Base-by-base conservation (phyloP, 2,888 invertebrate genomes). In the Capitulum mitella region DNA sequence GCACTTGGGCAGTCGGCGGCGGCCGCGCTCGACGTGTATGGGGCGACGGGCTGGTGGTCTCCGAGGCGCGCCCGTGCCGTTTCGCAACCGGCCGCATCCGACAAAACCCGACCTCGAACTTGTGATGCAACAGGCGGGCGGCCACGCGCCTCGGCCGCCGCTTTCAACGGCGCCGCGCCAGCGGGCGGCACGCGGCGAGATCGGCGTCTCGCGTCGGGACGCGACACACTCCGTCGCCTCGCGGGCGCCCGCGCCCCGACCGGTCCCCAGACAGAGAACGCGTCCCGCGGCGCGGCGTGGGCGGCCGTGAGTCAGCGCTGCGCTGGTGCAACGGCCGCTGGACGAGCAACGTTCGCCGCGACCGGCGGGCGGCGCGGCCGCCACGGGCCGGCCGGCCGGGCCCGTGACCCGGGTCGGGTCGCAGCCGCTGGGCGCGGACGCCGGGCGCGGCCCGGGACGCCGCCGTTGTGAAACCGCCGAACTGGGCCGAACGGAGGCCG, bases 111-210 rank as follows among this genome's bases (percentile, higher is more conserved):
- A 46, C 77, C 77, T 32, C 46, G 77, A 32, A 51, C 64, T 64
- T 64, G 64, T 64, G 64, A 64, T 64, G 64, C 64, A 64, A 64
- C 64, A 64, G 19, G 64, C 34, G 64, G 64, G 64, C 64, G 34
- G 64, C 64, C 64, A 34, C 64, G 64, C 64, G 64, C 34, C 32
- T 0, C 12, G 8, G 29, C 10, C 19, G 61, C n/a, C 2, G 61
- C 61, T 32, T 26, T 48, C 64, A 22, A 43, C 54, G 58, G 51
- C 43, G 22, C 26, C 70, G 22, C 43, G 19, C 54, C n/a, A 8
- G 6, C 54, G 26, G 26, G 54, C 8, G 58, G 29, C 51, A 19
- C 51, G 16, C 3, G 29, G 58, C 22, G 51, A 3, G 19, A 58
- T 5, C 58, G 8, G 58, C 10, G 58, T 58, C 29, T 5, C 58